phyloP scores from a whole-genome alignment of 1,140 invertebrate genomes.

The Leptinotarsa undecemlineata region DNA sequence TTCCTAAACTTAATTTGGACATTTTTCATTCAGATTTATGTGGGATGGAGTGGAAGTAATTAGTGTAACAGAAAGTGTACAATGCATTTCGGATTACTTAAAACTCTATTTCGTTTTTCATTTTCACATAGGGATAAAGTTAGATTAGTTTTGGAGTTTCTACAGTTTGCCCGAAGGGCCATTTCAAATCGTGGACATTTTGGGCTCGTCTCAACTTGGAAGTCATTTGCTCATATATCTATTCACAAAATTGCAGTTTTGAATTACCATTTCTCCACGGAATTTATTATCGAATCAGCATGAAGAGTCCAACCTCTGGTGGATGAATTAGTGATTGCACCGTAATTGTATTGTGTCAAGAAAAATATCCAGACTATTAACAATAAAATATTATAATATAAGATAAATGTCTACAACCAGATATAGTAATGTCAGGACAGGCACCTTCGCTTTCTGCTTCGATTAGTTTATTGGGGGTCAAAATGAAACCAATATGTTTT shows the following conservation, averaged over 20 bases:
- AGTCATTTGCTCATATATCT: not conserved
- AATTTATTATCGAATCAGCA: not conserved
- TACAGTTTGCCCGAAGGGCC: not conserved
- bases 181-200: not conserved
- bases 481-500: too few relatives aligned
- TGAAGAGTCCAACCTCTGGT: not conserved
- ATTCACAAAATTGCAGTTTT: not conserved
- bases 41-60: not conserved
- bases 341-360: too few relatives aligned
- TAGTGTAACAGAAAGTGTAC: not conserved
- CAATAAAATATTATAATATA: too few relatives aligned
- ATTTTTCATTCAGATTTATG: slow-evolving; percentile 3
- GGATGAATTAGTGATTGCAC: too few relatives aligned
- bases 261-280: not conserved
- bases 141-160: slow-evolving; percentile 22
- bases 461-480: too few relatives aligned
- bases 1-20: not conserved
- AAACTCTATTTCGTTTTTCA: slow-evolving; percentile 19
- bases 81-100: slow-evolving; percentile 4
- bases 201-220: not conserved
- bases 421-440: too few relatives aligned
- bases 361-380: too few relatives aligned
- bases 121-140: slow-evolving; percentile 23
- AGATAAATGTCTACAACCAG: too few relatives aligned
- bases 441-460: too few relatives aligned